Base-by-base conservation (phyloP, 2,888 invertebrate species). In the Sphaerolaimus hirsutus region DNA sequence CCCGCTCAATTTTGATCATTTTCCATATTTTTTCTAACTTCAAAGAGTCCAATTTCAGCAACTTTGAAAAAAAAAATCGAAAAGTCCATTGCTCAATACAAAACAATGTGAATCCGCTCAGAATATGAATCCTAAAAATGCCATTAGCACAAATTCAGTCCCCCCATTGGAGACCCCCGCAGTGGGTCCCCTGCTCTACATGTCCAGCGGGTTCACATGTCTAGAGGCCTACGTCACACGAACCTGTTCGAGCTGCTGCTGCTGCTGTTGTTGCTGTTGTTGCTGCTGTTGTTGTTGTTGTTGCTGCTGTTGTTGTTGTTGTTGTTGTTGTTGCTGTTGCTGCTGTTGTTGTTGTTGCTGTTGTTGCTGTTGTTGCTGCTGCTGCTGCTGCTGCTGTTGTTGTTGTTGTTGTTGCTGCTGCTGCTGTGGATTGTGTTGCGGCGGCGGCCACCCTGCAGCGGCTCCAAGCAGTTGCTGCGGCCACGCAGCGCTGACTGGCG, bases 321-420 rank as follows among this genome's bases (percentile, higher is more conserved):
- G 44, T 21, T 38, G 43, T 40, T 46, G 48, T 36, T 46, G 48
- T 12, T 50, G 49, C 36, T 50, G 52, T 23, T 52, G 50, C 19
- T 48, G 48, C 45, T 51, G 48, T 35, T 48, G 46, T 17, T 45
- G 38, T 27, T 52, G 45, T 32, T 46, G 32, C 19, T 52, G 52
- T 27, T 44, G 32, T n/a, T 32, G 46, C 14, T 32, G 23, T 21
- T 46, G 46, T 19, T 46, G 41, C 21, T 42, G 42, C 24, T 46
- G 46, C 19, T 42, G 46, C 17, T 27, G 42, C 44, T 44, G 44
- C n/a, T 37, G 37, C 35, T 44, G 44, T 25, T 32, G 29, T 21
- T 25, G 40, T 4, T 43, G 44, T n/a, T 7, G 17, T 12, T 35
- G 29, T 2, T 5, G 44, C 23, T 40, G 40, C 4, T 40, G 40